phyloP scores from a whole-genome alignment of 2,113 vertebrate genomes.

The Callopanchax toddi region DNA sequence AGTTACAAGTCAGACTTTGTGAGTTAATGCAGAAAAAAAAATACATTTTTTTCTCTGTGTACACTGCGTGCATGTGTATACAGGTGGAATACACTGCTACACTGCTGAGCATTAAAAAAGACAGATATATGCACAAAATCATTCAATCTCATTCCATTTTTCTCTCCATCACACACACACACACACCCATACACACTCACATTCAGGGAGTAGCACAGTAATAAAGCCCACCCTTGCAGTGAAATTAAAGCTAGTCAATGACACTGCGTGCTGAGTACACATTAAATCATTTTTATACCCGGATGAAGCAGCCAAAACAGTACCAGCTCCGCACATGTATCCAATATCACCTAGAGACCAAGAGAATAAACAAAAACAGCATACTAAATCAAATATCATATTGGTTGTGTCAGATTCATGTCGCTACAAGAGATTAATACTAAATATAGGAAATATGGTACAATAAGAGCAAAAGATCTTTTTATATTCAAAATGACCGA shows the following conservation, averaged over 20 bases:
- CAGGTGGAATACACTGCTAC: constrained; percentile 22
- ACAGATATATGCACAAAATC: constrained; percentile 34
- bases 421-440: constrained; percentile 77
- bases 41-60: neutral
- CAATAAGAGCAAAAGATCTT: constrained; percentile 70
- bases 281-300: constrained; percentile 84
- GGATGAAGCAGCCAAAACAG: constrained; percentile 78
- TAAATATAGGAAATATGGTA: constrained; percentile 78
- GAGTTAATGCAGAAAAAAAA: neutral
- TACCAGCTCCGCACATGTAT: constrained; percentile 69
- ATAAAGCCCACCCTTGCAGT: constrained; percentile 75
- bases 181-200: constrained; percentile 13
- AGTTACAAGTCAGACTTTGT: neutral
- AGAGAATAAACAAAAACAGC: constrained; percentile 41
- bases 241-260: constrained; percentile 79
- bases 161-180: constrained; percentile 18
- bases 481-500: constrained; percentile 77
- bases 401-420: constrained; percentile 74
- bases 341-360: constrained; percentile 74
- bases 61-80: neutral
- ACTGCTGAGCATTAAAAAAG: constrained; percentile 18
- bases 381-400: constrained; percentile 77
- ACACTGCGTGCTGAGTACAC: constrained; percentile 75
- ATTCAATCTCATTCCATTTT: constrained; percentile 21
- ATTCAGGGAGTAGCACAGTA: constrained; percentile 54